phyloP scores from a whole-genome alignment of 92 coral and sea anemone genomes.

The Actinernus sp. region DNA sequence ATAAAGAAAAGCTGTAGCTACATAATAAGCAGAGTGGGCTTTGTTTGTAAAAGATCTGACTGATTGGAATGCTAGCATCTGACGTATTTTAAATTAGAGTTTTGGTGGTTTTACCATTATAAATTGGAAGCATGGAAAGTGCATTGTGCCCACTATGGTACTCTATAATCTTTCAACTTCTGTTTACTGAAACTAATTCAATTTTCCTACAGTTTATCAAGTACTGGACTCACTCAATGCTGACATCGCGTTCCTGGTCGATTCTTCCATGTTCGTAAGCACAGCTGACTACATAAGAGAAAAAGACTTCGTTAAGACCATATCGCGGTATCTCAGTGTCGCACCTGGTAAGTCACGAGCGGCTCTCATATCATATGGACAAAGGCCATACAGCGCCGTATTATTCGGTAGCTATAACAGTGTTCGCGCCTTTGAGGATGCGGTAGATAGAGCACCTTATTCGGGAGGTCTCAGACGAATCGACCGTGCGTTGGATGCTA shows the following conservation, averaged over 20 bases:
- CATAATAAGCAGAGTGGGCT: conserved; percentile 9
- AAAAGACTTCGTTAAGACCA: conserved; percentile 72
- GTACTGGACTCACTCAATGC: too few species aligned
- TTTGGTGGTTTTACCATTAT: too few species aligned
- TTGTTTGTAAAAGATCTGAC: neutral
- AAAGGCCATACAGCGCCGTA: conserved; percentile 42
- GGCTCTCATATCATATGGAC: conserved; percentile 75
- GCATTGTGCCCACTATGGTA: too few species aligned
- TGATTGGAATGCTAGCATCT: too few species aligned
- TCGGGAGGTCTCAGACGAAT: conserved; percentile 66
- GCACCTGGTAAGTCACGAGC: conserved; percentile 52
- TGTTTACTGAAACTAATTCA: too few species aligned
- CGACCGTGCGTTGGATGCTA: conserved; percentile 68
- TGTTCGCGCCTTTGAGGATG: conserved; percentile 32
- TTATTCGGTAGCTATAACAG: conserved; percentile 41
- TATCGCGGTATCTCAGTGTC: conserved; percentile 48
- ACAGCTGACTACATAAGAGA: conserved; percentile 53
- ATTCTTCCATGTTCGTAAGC: conserved; percentile 59
- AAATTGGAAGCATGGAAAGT: too few species aligned
- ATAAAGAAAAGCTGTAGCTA: conserved; percentile 13
- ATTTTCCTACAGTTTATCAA: too few species aligned
- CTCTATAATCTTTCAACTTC: too few species aligned
- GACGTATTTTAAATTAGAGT: too few species aligned
- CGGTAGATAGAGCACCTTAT: conserved; percentile 49
- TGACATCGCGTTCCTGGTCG: conserved; percentile 76